These are phyloP conservation scores for Bubo blakistoni DNA, from an alignment of 2,113 vertebrate genomes.

Conservation along the genomic window DNA sequence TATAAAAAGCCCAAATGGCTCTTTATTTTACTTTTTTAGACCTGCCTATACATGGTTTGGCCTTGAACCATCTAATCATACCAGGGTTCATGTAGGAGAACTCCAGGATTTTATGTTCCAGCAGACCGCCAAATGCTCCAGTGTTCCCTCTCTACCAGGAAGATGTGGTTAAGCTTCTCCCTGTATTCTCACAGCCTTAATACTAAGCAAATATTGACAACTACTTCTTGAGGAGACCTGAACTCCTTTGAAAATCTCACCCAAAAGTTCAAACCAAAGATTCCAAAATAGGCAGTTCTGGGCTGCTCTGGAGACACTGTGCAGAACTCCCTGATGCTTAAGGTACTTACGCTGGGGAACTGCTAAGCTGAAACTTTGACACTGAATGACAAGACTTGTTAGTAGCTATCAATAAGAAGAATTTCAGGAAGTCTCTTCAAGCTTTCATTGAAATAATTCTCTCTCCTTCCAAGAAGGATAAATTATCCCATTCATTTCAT, in stretches of 20 bases:
- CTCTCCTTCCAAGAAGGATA: neutral
- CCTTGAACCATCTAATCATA: neutral
- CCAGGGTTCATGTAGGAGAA: neutral
- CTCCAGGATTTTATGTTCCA: neutral
- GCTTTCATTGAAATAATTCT: neutral
- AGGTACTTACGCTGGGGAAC: rapidly evolving
- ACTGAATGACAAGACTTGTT: neutral
- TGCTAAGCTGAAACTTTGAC: neutral
- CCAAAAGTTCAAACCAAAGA: neutral
- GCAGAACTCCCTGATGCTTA: neutral
- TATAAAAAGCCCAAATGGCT: neutral
- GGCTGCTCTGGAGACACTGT: neutral
- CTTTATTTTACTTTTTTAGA: neutral
- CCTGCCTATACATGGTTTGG: neutral
- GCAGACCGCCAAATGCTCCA: neutral
- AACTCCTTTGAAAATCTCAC: neutral
- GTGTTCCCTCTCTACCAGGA: neutral
- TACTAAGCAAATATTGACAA: neutral
- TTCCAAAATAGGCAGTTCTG: neutral
- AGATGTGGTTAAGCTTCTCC: neutral
- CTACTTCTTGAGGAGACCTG: neutral
- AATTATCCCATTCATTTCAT: neutral
- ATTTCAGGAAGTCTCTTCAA: neutral
- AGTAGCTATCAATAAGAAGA: neutral
- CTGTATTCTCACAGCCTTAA: neutral